phyloP scores from a whole-genome alignment of 2,797 vertebrate species.

The Buphagus erythrorhynchus region DNA sequence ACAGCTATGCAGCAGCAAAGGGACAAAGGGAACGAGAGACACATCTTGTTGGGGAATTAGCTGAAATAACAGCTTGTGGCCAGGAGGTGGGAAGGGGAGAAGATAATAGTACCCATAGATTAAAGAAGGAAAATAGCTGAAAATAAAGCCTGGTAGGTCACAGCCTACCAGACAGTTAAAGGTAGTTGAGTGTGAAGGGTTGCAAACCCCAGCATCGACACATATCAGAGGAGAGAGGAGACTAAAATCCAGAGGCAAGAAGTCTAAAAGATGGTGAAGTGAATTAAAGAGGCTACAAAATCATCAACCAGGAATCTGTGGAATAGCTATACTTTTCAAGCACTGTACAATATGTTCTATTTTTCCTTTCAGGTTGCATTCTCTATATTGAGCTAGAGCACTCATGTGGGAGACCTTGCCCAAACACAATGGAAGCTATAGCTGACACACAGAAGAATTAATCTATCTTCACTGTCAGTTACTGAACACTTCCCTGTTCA shows the following conservation, averaged over 20 bases:
- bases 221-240: neutral
- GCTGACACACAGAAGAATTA: neutral
- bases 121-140: neutral
- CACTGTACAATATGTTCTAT: fast-evolving
- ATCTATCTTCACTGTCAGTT: neutral
- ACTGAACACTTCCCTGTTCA: neutral
- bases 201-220: neutral
- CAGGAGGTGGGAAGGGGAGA: neutral
- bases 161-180: neutral
- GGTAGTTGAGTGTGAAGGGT: fast-evolving
- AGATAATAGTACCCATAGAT: neutral
- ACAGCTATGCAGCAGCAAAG: neutral
- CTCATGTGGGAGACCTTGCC: neutral
- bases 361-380: neutral
- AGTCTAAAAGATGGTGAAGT: neutral
- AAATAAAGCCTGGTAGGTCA: neutral
- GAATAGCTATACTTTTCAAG: neutral
- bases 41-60: neutral
- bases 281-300: neutral
- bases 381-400: fast-evolving
- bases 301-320: neutral
- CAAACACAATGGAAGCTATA: neutral
- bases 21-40: neutral
- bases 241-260: neutral
- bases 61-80: neutral